A percentile compares a stretch with the other conserved stretches of the same genome.
phyloP scores from a whole-genome alignment of 1,140 invertebrate species.

The Thaumetopoea pityocampa region DNA sequence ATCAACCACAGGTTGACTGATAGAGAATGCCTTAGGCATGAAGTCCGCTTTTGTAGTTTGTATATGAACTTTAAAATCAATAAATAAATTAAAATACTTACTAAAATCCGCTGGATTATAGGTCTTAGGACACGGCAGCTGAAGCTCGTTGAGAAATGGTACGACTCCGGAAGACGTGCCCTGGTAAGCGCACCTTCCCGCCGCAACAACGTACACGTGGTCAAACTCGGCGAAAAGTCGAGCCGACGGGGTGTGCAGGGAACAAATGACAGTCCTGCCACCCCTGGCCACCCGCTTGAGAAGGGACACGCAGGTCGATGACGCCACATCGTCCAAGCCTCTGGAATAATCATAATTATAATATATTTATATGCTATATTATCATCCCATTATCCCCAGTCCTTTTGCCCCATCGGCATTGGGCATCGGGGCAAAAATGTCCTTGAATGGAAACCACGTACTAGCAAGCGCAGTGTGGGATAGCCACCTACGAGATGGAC shows the following conservation, averaged over 20 bases:
- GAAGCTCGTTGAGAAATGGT: conserved; percentile 80
- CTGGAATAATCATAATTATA: conserved; percentile 60
- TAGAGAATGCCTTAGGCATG: too few species aligned
- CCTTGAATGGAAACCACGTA: too few species aligned
- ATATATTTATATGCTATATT: too few species aligned
- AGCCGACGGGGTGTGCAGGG: conserved; percentile 93
- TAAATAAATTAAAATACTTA: conserved; percentile 62
- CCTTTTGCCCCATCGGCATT: too few species aligned
- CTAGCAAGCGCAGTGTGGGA: too few species aligned
- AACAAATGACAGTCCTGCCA: conserved; percentile 92
- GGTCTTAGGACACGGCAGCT: conserved; percentile 83
- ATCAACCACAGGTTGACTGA: too few species aligned
- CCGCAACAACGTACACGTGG: conserved; percentile 84
- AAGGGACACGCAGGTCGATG: conserved; percentile 84
- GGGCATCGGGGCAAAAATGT: too few species aligned
- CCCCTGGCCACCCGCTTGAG: conserved; percentile 86
- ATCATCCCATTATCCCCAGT: too few species aligned
- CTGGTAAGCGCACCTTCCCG: conserved; percentile 86
- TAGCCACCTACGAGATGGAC: too few species aligned
- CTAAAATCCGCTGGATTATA: conserved; percentile 91
- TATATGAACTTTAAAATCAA: background rate
- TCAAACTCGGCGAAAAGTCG: conserved; percentile 86
- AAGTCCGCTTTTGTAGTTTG: background rate
- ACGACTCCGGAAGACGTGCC: conserved; percentile 81
- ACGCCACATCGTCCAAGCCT: conserved; percentile 86